phyloP scores from a whole-genome alignment of 2,888 invertebrate species.

The Campoplex nolae region DNA sequence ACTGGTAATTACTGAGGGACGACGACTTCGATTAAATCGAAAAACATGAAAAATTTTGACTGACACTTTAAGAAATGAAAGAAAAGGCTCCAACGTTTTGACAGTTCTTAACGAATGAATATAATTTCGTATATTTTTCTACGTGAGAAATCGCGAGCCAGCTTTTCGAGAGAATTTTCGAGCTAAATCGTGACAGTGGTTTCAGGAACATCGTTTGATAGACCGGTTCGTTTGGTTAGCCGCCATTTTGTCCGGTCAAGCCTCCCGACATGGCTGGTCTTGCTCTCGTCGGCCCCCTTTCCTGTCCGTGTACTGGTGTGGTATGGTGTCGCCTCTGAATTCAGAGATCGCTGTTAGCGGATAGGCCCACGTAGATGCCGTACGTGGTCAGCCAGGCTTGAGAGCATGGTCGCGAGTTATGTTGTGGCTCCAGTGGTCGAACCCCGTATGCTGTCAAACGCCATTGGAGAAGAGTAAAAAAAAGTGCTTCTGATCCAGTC shows the following conservation, averaged over 20 bases:
- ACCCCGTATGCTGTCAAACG: conserved; percentile 61
- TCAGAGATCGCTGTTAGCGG: conserved; percentile 9
- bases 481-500: not conserved
- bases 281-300: conserved; percentile 12
- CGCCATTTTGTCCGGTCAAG: conserved; percentile 41
- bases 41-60: too few species aligned
- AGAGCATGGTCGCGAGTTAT: conserved; percentile 23
- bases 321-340: conserved; percentile 2
- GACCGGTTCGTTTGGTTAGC: conserved; percentile 58
- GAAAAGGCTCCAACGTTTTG: too few species aligned
- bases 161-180: not conserved
- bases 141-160: not conserved
- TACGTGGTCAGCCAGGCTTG: conserved; percentile 61
- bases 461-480: conserved; percentile 3
- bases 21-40: too few species aligned
- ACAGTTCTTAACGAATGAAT: not conserved
- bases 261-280: conserved; percentile 61
- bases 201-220: not conserved
- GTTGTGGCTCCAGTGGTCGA: conserved; percentile 55
- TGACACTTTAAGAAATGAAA: too few species aligned
- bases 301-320: too few species aligned
- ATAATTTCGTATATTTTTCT: not conserved
- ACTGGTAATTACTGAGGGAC: too few species aligned
- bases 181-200: not conserved
- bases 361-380: conserved; percentile 53